Conservation (phyloP, 2,797 vertebrate species). For the Cynodonichthys magdalenae region DNA sequence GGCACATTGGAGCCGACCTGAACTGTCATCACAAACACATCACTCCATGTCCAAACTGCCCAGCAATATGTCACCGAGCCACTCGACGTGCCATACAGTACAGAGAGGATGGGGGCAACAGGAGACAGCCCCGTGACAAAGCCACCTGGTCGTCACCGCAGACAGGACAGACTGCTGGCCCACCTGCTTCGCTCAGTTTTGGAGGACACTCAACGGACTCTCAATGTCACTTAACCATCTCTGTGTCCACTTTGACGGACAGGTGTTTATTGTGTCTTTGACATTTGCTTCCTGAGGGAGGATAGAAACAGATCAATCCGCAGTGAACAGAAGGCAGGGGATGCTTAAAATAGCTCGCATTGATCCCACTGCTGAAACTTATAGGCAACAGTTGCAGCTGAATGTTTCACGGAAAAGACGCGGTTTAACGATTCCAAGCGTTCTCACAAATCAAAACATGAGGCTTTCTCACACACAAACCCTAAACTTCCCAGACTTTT, state of each 20-base stretch:
- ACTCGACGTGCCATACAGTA: slow-evolving; percentile 73
- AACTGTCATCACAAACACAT: slow-evolving; percentile 89
- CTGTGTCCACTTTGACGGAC: slow-evolving; percentile 66
- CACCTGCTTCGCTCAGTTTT: slow-evolving; percentile 72
- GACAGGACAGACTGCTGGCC: slow-evolving; percentile 70
- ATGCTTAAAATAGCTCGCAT: slow-evolving; percentile 29
- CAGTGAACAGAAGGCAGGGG: slow-evolving; percentile 12
- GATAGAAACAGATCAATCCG: slow-evolving; percentile 32
- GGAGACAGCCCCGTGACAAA: slow-evolving; percentile 76
- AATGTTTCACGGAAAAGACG: neutral
- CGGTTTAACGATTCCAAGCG: neutral
- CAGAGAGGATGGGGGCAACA: slow-evolving; percentile 68
- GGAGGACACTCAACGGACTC: slow-evolving; percentile 69
- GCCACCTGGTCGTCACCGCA: slow-evolving; percentile 76
- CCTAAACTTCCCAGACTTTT: slow-evolving; percentile 14
- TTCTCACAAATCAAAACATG: slow-evolving; percentile 6
- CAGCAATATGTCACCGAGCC: slow-evolving; percentile 83
- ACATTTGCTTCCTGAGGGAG: slow-evolving; percentile 37
- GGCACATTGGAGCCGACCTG: slow-evolving; percentile 88
- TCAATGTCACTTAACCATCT: slow-evolving; percentile 71
- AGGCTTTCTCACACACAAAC: slow-evolving; percentile 14
- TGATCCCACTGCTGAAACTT: slow-evolving; percentile 26
- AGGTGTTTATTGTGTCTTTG: slow-evolving; percentile 57
- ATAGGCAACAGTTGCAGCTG: slow-evolving; percentile 5
- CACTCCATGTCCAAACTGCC: slow-evolving; percentile 82